These are phyloP conservation scores for Eubasilissa splendida DNA, from an alignment of 2,888 invertebrate genomes.

Conservation along the genomic window DNA sequence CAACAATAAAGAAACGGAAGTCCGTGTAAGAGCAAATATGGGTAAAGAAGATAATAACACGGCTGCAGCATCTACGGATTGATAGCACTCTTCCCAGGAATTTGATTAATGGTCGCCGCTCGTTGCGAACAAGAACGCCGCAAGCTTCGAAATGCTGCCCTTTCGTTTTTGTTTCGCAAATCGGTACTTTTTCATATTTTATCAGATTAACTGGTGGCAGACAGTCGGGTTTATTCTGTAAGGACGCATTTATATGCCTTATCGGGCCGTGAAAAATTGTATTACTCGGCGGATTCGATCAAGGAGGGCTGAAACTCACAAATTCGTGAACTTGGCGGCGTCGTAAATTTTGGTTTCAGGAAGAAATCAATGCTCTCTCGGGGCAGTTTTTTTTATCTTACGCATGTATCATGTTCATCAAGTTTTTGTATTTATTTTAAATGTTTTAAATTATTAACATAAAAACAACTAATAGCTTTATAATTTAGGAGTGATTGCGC, in stretches of 20 bases:
- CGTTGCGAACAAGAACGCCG: constrained; percentile 52
- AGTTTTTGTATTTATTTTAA: not conserved
- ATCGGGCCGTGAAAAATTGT: constrained; percentile 45
- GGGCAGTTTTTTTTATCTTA: constrained; percentile 4
- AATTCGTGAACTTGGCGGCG: constrained; percentile 21
- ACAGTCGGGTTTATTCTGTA: constrained; percentile 37
- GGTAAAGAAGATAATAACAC: constrained; percentile 31
- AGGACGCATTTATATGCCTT: constrained; percentile 45
- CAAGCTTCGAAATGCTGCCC: constrained; percentile 52
- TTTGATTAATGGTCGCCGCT: constrained; percentile 57
- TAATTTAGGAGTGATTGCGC: not conserved
- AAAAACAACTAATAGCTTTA: not conserved
- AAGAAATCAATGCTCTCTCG: constrained; percentile 25
- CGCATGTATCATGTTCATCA: not conserved
- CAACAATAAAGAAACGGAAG: constrained; percentile 31
- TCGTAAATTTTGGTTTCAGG: constrained; percentile 14
- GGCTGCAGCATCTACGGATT: constrained; percentile 35
- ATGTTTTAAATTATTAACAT: no score
- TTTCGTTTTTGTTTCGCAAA: constrained; percentile 55
- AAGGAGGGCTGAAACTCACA: not conserved
- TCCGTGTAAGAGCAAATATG: constrained; percentile 27
- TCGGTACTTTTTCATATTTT: constrained; percentile 56
- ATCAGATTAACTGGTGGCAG: constrained; percentile 55
- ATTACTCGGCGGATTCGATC: constrained; percentile 10
- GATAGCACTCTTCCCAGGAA: constrained; percentile 51